Conservation (phyloP, 2,888 invertebrate species). For the Ormyrus thymus region DNA sequence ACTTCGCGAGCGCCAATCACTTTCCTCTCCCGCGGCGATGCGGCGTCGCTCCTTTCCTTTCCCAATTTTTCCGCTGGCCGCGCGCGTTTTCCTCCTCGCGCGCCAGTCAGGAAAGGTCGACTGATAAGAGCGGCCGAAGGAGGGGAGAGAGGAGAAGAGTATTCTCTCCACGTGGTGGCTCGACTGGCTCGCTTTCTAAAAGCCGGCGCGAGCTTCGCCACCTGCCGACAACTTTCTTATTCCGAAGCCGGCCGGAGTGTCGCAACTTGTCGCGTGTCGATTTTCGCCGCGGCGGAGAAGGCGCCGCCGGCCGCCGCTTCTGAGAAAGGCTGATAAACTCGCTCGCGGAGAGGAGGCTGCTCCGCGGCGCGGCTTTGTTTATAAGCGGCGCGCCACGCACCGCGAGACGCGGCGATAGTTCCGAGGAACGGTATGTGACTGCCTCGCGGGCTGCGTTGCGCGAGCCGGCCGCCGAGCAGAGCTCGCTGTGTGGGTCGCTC, state of each 20-base stretch:
- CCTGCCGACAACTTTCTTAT: constrained; percentile 48
- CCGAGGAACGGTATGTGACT: constrained; percentile 64
- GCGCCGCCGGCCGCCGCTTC: too few relatives aligned
- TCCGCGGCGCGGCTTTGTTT: neutral
- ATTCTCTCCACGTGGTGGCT: constrained; percentile 35
- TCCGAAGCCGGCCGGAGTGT: constrained; percentile 28
- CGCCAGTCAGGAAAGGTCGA: too few relatives aligned
- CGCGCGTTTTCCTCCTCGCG: too few relatives aligned
- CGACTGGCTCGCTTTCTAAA: constrained; percentile 36
- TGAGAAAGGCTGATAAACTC: too few relatives aligned
- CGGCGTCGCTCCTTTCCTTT: too few relatives aligned
- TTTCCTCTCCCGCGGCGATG: too few relatives aligned
- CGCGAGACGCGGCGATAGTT: constrained; percentile 60
- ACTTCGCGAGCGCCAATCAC: too few relatives aligned
- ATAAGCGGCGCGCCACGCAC: constrained; percentile 16
- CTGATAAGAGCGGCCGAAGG: too few relatives aligned
- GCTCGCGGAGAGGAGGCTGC: neutral
- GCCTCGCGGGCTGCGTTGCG: constrained; percentile 28
- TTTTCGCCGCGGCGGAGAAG: too few relatives aligned
- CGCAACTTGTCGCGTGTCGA: constrained; percentile 1
- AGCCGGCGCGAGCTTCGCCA: constrained; percentile 32
- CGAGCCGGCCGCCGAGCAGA: constrained; percentile 30
- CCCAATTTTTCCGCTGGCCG: too few relatives aligned
- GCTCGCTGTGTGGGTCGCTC: constrained; percentile 63
- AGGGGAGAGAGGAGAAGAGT: neutral